Evolutionary conservation across 1,140 invertebrate genomes (phyloP), one percentile per base, ranked within the genome.

Genomic region (Listronotus oregonensis): DNA sequence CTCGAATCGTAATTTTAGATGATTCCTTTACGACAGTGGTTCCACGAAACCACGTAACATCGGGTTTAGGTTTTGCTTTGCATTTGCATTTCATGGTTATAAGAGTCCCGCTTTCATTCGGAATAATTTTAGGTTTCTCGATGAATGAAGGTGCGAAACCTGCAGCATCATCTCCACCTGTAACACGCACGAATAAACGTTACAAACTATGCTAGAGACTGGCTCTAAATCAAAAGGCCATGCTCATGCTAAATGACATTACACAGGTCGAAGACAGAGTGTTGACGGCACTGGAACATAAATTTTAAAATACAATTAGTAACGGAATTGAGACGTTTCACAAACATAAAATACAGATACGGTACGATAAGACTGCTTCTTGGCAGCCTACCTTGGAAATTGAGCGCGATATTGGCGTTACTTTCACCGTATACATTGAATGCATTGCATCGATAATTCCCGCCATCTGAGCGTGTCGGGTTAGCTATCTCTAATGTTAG

Each of bases 401-500:
- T 99, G 71, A 99, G 89, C 72, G 96, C 94, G 84, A 99, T 99
- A 85, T 99, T 99, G 71, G 97, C 97, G 86, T 99, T 99, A 82
- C 95, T 97, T 86, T 99, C 97, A 80, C 97, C 97, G 80, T 91
- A 92, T 80, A 91, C 89, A 88, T 99, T 99, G 83, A 96, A 93
- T 64, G 97, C 97, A 82, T 98, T 99, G 85, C 96, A 99, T 77
- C 96, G 89, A 83, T 99, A 99, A 81, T 96, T 95, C 65, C 97
- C 97, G 71, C 96, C 96, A 80, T 99, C 97, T 75, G 92, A 90
- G 76, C 90, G 90, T 55, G 92, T 94, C 27, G 97, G 97, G 82
- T 96, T 95, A 77, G 88, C 89, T 74, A 97, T 96, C 84, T 95
- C 93, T 77, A 98, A 86, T 31, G 90, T 93, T 40, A 97, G 87